phyloP scores from a whole-genome alignment of 2,888 invertebrate species.

The Harpagoxenus sublaevis region DNA sequence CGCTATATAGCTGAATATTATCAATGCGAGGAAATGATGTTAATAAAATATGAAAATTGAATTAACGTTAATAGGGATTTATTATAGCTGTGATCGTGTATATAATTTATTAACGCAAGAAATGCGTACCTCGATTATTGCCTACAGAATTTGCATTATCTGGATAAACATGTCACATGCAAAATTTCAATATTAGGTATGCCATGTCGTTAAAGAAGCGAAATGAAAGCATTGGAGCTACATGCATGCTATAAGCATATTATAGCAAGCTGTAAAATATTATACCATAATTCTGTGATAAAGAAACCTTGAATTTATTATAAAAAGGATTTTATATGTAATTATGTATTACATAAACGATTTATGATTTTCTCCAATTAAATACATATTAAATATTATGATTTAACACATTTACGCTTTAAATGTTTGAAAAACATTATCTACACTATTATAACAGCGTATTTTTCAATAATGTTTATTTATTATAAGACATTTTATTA shows the following conservation, averaged over 20 bases:
- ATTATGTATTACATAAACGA: not conserved
- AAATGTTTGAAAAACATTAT: not conserved
- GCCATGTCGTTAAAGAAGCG: constrained; percentile 21
- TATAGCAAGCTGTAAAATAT: not conserved
- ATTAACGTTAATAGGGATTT: constrained; percentile 56
- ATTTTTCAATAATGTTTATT: constrained; percentile 9
- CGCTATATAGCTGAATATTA: constrained; percentile 38
- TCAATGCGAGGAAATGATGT: constrained; percentile 53
- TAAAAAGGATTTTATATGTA: not conserved
- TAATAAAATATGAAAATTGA: constrained; percentile 57
- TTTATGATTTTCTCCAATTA: not conserved
- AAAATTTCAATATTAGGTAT: constrained; percentile 36
- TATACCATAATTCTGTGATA: not conserved
- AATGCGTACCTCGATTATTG: constrained; percentile 38
- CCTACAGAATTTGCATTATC: constrained; percentile 47
- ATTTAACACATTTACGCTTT: not conserved
- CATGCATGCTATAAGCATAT: not conserved
- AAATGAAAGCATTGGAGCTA: constrained; percentile 5
- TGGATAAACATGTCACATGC: constrained; percentile 53
- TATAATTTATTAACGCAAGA: constrained; percentile 43
- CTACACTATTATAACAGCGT: not conserved
- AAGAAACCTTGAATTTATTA: constrained; percentile 5
- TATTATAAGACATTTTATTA: not conserved
- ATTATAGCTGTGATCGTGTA: constrained; percentile 43
- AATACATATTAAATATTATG: not conserved